phyloP scores from a whole-genome alignment of 2,888 invertebrate genomes.

The Isoperla grammatica region DNA sequence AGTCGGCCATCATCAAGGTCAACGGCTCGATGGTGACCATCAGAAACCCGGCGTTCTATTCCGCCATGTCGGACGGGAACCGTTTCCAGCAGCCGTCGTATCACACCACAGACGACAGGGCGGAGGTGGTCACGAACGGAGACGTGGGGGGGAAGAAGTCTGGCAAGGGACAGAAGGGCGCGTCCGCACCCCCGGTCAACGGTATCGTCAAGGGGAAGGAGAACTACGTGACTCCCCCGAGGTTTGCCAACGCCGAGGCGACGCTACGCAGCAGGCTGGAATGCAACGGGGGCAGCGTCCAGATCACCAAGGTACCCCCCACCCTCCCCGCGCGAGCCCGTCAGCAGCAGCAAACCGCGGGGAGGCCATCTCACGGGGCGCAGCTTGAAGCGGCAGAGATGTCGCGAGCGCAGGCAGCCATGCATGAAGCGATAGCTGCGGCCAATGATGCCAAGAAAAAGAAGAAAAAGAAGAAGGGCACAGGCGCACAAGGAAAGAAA shows the following conservation, averaged over 20 bases:
- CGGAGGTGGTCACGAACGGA: constrained; percentile 42
- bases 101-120: not conserved
- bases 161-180: constrained; percentile 42
- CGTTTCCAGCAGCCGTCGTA: constrained; percentile 35
- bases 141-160: constrained; percentile 37
- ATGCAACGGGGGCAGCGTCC: constrained; percentile 39
- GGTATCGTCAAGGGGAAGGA: constrained; percentile 29
- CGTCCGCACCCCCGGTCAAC: constrained; percentile 35
- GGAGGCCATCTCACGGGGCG: not conserved
- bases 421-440: constrained; percentile 21
- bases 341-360: constrained; percentile 4
- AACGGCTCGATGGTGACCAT: constrained; percentile 78
- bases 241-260: constrained; percentile 24
- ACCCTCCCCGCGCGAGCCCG: not conserved
- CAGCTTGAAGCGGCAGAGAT: not conserved
- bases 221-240: constrained; percentile 22
- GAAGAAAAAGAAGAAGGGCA: constrained; percentile 34
- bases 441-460: constrained; percentile 34
- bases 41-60: constrained; percentile 61
- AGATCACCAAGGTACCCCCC: constrained; percentile 41
- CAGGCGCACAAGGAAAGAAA: constrained; percentile 26
- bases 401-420: constrained; percentile 11
- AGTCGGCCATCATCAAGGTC: constrained; percentile 59
- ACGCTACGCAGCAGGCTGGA: constrained; percentile 31
- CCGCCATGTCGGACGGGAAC: constrained; percentile 41